Evolutionary conservation across 2,113 vertebrate genomes (phyloP), one percentile per base, ranked within the genome.

Genomic region (Tapirus terrestris): DNA sequence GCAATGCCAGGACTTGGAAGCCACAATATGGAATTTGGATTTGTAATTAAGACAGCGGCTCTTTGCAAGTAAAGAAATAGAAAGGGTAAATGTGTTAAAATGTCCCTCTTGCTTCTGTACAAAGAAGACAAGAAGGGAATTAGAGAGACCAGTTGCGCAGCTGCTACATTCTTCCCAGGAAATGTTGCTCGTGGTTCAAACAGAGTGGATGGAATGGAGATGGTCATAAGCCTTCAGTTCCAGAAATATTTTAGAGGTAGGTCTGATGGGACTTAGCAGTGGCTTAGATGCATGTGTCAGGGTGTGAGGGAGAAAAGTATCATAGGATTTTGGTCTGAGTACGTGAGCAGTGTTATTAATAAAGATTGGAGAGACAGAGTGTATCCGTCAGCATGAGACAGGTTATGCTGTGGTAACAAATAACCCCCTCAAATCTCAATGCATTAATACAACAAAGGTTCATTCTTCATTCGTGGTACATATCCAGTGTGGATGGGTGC

Each of bases 141-240:
- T 3, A 17, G 17, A 81, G 0, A 27, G 39, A 3, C n/a, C 7
- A 1, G 2, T 33, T 36, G 33, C 9, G 13, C 33, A 72, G 31
- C 5, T 31, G 25, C 27, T 16, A 1, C 13, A 0, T 8, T 21
- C 33, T 21, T 48, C 27, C 27, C 21, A 13, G 16, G 27, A 36
- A 75, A 31, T 3, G 6, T 4, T 8, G 5, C 39, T 21, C 13
- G 1, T 27, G 43, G n/a, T 33, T 12, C 10, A 43, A 48, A 11
- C 21, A 33, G 56, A 45, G 39, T 23, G 5, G 31, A 31, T n/a
- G 48, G 16, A 43, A 25, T 6, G 16, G 39, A 65, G 29, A 29
- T 2, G n/a, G 27, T 31, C 27, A 39, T 21, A 20, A 23, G 8
- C 6, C 14, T 20, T n/a, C 27, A 10, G 27, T 17, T 84, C 51